phyloP scores from a whole-genome alignment of 2,113 vertebrate genomes.

The Anarrhichthys ocellatus region DNA sequence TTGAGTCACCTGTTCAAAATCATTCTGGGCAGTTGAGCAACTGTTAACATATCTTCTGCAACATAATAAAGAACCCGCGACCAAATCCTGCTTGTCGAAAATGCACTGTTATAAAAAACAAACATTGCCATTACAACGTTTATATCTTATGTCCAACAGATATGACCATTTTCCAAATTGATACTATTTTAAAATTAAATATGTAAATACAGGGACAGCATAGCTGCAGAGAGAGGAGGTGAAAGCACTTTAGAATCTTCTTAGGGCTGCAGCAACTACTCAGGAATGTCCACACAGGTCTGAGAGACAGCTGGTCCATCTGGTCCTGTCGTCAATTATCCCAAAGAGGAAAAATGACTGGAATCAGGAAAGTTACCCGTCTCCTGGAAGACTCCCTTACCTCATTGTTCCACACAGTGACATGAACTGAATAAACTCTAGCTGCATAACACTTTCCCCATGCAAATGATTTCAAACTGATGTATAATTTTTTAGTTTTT shows the following conservation, averaged over 20 bases:
- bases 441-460: slow-evolving; percentile 25
- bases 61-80: slow-evolving; percentile 49
- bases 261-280: slow-evolving; percentile 64
- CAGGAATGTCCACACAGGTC: slow-evolving; percentile 77
- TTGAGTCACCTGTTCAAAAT: slow-evolving; percentile 78
- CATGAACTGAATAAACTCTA: slow-evolving; percentile 25
- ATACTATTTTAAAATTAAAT: slow-evolving; percentile 14
- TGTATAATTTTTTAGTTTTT: slow-evolving; percentile 18
- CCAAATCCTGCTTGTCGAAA: slow-evolving; percentile 43
- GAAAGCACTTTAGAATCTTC: slow-evolving; percentile 52
- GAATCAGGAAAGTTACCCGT: slow-evolving; percentile 60
- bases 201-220: not conserved
- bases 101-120: not conserved
- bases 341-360: slow-evolving; percentile 63
- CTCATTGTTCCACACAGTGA: slow-evolving; percentile 41
- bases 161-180: slow-evolving; percentile 16
- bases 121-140: slow-evolving; percentile 5
- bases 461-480: slow-evolving; percentile 42
- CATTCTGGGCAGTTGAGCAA: slow-evolving; percentile 67
- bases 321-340: slow-evolving; percentile 72
- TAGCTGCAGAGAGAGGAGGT: not conserved
- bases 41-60: slow-evolving; percentile 74
- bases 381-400: slow-evolving; percentile 51
- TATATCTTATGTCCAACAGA: slow-evolving; percentile 17
- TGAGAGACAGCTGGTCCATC: slow-evolving; percentile 78